phyloP scores from a whole-genome alignment of 30 jellyfish, hydroid and myxozoan genomes.

The Turritopsis dohrnii region DNA sequence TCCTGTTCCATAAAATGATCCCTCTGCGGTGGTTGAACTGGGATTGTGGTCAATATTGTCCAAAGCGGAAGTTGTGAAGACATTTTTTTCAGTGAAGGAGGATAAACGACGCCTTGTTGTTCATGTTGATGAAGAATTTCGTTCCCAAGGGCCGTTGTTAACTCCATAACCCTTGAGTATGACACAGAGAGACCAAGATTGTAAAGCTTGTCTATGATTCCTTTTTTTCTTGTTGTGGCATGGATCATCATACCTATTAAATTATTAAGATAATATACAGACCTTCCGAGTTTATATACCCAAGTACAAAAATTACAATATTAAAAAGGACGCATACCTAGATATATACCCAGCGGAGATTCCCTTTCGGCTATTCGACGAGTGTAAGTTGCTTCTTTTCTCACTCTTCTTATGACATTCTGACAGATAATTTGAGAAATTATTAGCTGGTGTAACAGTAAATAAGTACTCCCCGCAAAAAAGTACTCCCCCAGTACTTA shows the following conservation, averaged over 20 bases:
- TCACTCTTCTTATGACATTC: too few species aligned
- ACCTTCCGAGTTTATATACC: too few species aligned
- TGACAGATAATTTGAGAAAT: too few species aligned
- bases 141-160: constrained; percentile 6
- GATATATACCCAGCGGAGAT: too few species aligned
- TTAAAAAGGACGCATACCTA: too few species aligned
- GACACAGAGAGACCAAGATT: not conserved
- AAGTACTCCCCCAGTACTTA: too few species aligned
- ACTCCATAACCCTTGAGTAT: constrained; percentile 3
- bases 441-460: too few species aligned
- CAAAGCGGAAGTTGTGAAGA: constrained; percentile 40
- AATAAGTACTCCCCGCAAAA: too few species aligned
- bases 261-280: too few species aligned
- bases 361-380: too few species aligned
- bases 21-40: constrained; percentile 27
- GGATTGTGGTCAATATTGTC: constrained; percentile 56
- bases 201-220: not conserved
- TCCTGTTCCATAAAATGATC: constrained; percentile 51
- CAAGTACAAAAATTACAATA: too few species aligned
- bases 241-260: constrained; percentile 26
- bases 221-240: constrained; percentile 12
- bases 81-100: constrained; percentile 18
- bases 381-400: too few species aligned
- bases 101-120: constrained; percentile 33
- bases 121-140: not conserved